Base-by-base conservation (phyloP, 2,888 invertebrate genomes). In the Ecliptopera silaceata region DNA sequence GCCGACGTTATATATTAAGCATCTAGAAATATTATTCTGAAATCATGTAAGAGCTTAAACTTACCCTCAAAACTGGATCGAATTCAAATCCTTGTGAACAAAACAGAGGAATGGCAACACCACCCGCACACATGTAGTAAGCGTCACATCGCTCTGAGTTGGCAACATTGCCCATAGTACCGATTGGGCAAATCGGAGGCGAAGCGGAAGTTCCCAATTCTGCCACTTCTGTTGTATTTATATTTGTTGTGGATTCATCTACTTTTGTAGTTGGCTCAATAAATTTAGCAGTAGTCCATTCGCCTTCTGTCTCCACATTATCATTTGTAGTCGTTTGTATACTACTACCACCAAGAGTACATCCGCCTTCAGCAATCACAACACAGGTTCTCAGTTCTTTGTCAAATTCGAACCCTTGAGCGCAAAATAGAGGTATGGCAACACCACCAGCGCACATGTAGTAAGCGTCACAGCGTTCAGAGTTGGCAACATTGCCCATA, bases 1-100 rank as follows among this genome's bases (percentile, higher is more conserved):
- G n/a, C n/a, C n/a, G n/a, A n/a, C n/a, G n/a, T n/a, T n/a, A n/a
- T n/a, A n/a, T n/a, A n/a, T n/a, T n/a, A n/a, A n/a, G n/a, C n/a
- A n/a, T n/a, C n/a, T n/a, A n/a, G n/a, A n/a, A n/a, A n/a, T n/a
- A n/a, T n/a, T n/a, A n/a, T n/a, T n/a, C n/a, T n/a, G n/a, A 11
- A 31, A 12, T 11, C n/a, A n/a, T 4, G 32, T 8, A 3, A 13
- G 5, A 10, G 17, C 44, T 17, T 36, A 3, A 38, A 59, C 63
- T 63, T 58, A 74, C 74, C 58, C 57, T 56, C n/a, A 42, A 1
- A 13, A 20, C 47, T 38, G 20, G 11, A 36, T 47, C 47, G 17
- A 67, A 68, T 56, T 74, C 69, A 39, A 65, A 66, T 1, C 72
- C 74, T 8, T 54, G 41, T 3, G 53, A 43, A 34, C 76, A 76